Base-by-base conservation (phyloP, 2,888 invertebrate genomes). In the Mythimna impura region DNA sequence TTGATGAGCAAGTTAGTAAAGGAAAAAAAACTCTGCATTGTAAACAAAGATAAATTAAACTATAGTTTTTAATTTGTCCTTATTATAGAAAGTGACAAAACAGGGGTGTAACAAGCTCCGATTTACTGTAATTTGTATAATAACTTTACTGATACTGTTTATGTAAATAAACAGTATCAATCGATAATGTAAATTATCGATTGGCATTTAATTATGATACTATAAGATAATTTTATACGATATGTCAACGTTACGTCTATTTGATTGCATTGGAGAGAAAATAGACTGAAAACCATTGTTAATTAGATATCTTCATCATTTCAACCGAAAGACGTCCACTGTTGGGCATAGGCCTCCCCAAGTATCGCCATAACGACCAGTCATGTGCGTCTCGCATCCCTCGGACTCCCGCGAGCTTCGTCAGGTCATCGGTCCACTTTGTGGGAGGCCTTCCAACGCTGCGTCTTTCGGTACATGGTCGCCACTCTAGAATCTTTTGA, bases 181-280 rank as follows among this genome's bases (percentile, higher is more conserved):
- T 25, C 25, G 1, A 25, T 25, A 25, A 25, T 25, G 25, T 25
- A 25, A 25, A 25, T 75, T 81, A 78, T 82, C 68, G 75, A 81
- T 82, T 78, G 66, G 65, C 36, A 70, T 58, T 17, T 6, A 47
- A 47, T 47, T 57, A 65, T 54, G 34, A 60, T 47, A 62, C 58
- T 62, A n/a, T 43, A 63, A 57, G 67, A 81, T 78, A 71, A 78
- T 81, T 74, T 78, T 71, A 74, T 71, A 78, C 22, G 81, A 74
- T 81, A 81, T 71, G 71, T 54, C 58, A 78, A 68, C 0, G 52
- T 52, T 9, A 52, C 9, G 12, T 43, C 47, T 47, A 47, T 20
- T 6, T 43, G 12, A 5, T 17, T 47, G 6, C 14, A 8, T 5
- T 36, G 17, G 55, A 17, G 8, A 57, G 17, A 4, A 17, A 30